phyloP scores from a whole-genome alignment of 2,888 invertebrate genomes.

The Scaptomyza tumidula region DNA sequence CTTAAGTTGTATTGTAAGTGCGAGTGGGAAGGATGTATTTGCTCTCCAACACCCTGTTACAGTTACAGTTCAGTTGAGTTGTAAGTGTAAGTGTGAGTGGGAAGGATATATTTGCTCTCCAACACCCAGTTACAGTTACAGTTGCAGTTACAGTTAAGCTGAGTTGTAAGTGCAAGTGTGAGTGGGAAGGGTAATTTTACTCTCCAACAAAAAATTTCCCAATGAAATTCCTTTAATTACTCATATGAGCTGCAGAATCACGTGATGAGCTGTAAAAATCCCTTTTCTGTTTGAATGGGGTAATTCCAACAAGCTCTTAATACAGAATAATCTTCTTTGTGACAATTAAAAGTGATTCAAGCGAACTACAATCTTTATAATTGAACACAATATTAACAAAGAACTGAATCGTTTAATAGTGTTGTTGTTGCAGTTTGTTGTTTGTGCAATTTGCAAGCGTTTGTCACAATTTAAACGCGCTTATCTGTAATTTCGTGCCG shows the following conservation, averaged over 20 bases:
- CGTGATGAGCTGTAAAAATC: background rate
- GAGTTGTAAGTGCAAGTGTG: background rate
- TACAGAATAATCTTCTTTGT: background rate
- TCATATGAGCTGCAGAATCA: background rate
- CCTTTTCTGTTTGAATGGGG: background rate
- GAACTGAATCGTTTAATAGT: background rate
- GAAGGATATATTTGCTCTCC: too few relatives aligned
- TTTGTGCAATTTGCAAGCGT: slow-evolving; percentile 15
- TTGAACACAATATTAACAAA: background rate
- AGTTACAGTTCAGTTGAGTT: background rate
- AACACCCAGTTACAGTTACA: slow-evolving; percentile 47
- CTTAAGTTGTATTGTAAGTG: background rate
- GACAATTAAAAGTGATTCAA: background rate
- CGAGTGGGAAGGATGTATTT: background rate
- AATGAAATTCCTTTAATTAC: background rate
- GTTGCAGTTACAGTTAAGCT: too few relatives aligned
- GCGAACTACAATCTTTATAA: slow-evolving; percentile 6
- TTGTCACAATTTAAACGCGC: slow-evolving; percentile 39
- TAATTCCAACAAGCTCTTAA: slow-evolving; percentile 1
- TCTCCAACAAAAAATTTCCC: background rate
- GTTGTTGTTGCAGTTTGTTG: background rate
- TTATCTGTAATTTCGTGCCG: slow-evolving; percentile 38
- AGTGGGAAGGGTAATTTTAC: background rate
- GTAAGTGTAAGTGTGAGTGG: background rate
- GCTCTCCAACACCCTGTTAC: background rate